phyloP scores from a whole-genome alignment of 1,140 invertebrate genomes.

The Kradibia gibbosae region DNA sequence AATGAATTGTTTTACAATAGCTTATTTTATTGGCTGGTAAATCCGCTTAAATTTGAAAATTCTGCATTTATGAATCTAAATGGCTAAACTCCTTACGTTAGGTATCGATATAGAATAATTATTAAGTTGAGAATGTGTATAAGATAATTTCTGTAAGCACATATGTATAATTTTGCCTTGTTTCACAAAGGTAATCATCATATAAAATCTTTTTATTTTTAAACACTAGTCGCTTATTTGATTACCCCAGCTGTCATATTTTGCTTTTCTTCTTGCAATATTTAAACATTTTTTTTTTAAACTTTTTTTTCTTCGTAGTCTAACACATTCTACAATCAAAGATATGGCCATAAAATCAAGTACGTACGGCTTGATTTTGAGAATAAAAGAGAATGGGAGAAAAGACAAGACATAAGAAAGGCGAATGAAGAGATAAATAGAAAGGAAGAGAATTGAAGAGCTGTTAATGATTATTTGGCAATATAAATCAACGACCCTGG shows the following conservation, averaged over 20 bases:
- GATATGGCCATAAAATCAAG: neutral
- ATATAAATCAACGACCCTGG: constrained; percentile 58
- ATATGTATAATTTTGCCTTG: neutral
- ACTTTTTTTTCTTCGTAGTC: neutral
- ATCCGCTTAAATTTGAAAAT: too few relatives aligned
- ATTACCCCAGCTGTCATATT: neutral
- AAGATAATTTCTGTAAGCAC: neutral
- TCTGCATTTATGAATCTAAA: too few relatives aligned
- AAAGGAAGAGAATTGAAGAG: neutral
- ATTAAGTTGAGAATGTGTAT: neutral
- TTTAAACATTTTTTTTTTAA: neutral
- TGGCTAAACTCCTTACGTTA: too few relatives aligned
- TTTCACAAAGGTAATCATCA: neutral
- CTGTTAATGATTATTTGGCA: constrained; percentile 40
- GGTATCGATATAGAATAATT: too few relatives aligned
- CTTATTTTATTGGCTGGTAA: too few relatives aligned
- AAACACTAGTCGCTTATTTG: neutral
- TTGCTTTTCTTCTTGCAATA: neutral
- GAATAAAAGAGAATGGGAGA: neutral
- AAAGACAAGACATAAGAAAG: neutral
- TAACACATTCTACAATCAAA: neutral
- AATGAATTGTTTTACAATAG: too few relatives aligned
- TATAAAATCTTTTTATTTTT: neutral
- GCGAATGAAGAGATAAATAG: neutral
- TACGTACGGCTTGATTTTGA: too few relatives aligned